Percentiles rank a stretch among this genome's conserved stretches.
Evolutionary conservation across 2,888 invertebrate genomes (phyloP).

Genomic region (Kryphioiulus occultus): DNA sequence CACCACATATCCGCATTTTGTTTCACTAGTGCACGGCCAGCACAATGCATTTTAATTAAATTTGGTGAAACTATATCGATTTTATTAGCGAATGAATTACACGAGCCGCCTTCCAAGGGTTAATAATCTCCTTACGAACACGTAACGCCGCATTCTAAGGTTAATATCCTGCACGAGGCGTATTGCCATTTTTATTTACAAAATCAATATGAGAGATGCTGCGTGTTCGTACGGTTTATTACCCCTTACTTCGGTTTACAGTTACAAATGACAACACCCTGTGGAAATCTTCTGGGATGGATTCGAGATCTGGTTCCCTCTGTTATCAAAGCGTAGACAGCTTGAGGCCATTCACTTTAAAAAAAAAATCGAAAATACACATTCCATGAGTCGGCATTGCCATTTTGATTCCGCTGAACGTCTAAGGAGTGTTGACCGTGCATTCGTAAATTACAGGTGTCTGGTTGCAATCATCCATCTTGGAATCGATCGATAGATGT

Average conservation of each 20-base stretch:
- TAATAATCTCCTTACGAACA: background rate
- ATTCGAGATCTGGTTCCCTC: background rate
- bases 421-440: background rate
- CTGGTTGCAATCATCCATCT: slow-evolving; percentile 1
- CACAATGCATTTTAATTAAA: background rate
- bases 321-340: background rate
- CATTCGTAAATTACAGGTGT: background rate
- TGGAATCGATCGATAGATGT: background rate
- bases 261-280: background rate
- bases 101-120: background rate
- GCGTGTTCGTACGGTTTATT: background rate
- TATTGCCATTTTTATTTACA: background rate
- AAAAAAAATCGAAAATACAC: background rate
- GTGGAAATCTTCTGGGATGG: background rate
- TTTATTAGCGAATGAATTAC: background rate
- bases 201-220: background rate
- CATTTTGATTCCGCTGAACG: background rate
- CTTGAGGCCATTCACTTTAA: background rate
- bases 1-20: background rate
- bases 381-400: background rate
- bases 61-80: background rate
- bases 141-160: background rate
- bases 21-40: background rate
- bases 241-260: background rate
- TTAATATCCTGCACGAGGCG: background rate